A percentile compares a stretch with the other conserved stretches of the same genome.
Conservation (phyloP, 2,888 invertebrate species). For the Entomobrya multifasciata region DNA sequence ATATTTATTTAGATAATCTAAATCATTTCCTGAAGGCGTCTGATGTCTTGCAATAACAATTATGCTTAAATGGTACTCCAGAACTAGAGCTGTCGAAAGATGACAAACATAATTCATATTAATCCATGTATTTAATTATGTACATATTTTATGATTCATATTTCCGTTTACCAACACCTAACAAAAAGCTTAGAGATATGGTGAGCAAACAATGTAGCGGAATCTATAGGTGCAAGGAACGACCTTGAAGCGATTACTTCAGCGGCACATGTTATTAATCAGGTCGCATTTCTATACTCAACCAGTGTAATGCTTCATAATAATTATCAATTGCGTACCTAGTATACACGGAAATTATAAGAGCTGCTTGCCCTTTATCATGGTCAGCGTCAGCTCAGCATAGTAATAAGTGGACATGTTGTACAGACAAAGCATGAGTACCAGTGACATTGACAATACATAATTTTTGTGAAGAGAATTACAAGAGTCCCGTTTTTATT, state of each 20-base stretch:
- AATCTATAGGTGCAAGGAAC: slow-evolving; percentile 50
- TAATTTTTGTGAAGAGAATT: not conserved
- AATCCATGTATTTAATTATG: not conserved
- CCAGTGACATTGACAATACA: slow-evolving; percentile 40
- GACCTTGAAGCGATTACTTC: slow-evolving; percentile 45
- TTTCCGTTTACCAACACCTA: slow-evolving; percentile 10
- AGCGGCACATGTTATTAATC: slow-evolving; percentile 32
- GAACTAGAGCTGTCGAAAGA: not conserved
- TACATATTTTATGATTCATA: not conserved
- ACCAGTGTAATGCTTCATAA: not conserved
- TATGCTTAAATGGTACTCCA: too few species aligned
- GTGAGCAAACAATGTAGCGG: not conserved
- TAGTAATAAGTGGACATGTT: not conserved
- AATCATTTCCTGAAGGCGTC: too few species aligned
- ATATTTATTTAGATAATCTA: too few species aligned
- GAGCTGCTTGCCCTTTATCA: slow-evolving; percentile 3
- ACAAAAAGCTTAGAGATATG: not conserved
- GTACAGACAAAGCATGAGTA: not conserved
- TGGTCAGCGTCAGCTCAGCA: not conserved
- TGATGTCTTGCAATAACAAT: too few species aligned
- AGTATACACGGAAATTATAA: slow-evolving; percentile 26
- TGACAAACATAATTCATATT: slow-evolving; percentile 20
- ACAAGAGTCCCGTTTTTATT: too few species aligned
- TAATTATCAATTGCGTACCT: not conserved
- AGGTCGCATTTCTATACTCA: too few species aligned